phyloP scores from a whole-genome alignment of 1,140 invertebrate genomes.

The Drosophila ficusphila region DNA sequence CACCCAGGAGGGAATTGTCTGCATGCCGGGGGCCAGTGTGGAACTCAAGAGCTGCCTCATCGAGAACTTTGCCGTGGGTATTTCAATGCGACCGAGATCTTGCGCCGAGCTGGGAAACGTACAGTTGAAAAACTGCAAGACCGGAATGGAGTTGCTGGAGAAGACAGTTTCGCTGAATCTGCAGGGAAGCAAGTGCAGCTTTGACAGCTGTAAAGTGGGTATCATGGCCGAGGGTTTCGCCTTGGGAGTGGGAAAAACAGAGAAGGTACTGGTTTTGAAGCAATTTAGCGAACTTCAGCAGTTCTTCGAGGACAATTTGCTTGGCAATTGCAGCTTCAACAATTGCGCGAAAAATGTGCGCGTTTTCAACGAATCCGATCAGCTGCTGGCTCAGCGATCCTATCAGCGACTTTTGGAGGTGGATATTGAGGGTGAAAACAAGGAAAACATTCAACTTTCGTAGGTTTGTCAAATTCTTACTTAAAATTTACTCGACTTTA shows the following conservation, averaged over 20 bases:
- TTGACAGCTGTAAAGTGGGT: slow-evolving; percentile 55
- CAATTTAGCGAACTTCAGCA: slow-evolving; percentile 52
- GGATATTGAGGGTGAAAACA: slow-evolving; percentile 55
- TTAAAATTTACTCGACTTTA: not conserved
- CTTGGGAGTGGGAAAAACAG: slow-evolving; percentile 2
- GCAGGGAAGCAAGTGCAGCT: slow-evolving; percentile 49
- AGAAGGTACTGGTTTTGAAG: slow-evolving; percentile 30
- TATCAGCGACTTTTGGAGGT: slow-evolving; percentile 51
- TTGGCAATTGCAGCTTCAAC: slow-evolving; percentile 52
- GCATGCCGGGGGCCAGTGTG: slow-evolving; percentile 71
- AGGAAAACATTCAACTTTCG: slow-evolving; percentile 48
- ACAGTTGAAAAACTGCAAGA: slow-evolving; percentile 46
- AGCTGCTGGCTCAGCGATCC: slow-evolving; percentile 50
- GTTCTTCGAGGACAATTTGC: slow-evolving; percentile 45
- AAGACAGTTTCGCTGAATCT: slow-evolving; percentile 29
- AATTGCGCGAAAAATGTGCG: slow-evolving; percentile 45
- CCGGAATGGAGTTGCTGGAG: slow-evolving; percentile 63
- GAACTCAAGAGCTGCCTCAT: slow-evolving; percentile 79
- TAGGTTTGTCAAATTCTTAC: not conserved
- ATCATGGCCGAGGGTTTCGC: slow-evolving; percentile 42
- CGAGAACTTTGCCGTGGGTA: slow-evolving; percentile 77
- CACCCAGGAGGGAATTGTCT: slow-evolving; percentile 84
- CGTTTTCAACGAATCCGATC: slow-evolving; percentile 47
- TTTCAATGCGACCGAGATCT: slow-evolving; percentile 52
- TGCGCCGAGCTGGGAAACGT: slow-evolving; percentile 43